Conservation (phyloP, 30 jellyfish, hydroid and myxozoan species). For the Turritopsis dohrnii region DNA sequence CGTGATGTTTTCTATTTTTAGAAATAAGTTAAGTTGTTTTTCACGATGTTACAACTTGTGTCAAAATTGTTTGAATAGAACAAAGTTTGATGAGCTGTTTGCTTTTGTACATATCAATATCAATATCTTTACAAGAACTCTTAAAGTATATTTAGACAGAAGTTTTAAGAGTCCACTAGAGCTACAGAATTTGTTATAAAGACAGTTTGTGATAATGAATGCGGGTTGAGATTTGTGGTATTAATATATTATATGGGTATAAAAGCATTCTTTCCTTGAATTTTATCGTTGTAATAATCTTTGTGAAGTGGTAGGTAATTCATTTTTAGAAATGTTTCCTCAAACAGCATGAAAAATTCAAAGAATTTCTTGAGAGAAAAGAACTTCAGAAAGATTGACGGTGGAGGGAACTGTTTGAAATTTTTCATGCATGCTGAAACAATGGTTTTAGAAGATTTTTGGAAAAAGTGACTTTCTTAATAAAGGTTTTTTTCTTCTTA, state of each 20-base stretch:
- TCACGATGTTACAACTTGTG: not conserved
- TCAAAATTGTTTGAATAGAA: not conserved
- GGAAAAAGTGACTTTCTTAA: not conserved
- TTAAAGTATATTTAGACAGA: not conserved
- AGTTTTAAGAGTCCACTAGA: not conserved
- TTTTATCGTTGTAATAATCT: not conserved
- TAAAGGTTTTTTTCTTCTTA: not conserved
- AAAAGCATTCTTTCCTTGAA: not conserved
- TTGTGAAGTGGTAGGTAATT: not conserved
- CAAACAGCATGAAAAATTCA: not conserved
- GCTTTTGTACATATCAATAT: not conserved
- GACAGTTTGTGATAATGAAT: too few relatives aligned
- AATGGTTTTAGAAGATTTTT: too few relatives aligned
- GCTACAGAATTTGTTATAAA: not conserved
- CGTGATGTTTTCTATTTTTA: not conserved
- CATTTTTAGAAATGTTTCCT: not conserved
- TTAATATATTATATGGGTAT: too few relatives aligned
- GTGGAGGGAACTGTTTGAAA: not conserved
- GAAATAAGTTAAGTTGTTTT: not conserved
- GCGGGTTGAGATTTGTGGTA: too few relatives aligned
- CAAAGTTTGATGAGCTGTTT: not conserved
- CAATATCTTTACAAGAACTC: not conserved
- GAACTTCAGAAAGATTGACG: not conserved
- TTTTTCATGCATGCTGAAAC: too few relatives aligned
- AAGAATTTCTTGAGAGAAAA: not conserved